Evolutionary conservation across 2,113 vertebrate species (phyloP).

Genomic region (Centropus unirufus): DNA sequence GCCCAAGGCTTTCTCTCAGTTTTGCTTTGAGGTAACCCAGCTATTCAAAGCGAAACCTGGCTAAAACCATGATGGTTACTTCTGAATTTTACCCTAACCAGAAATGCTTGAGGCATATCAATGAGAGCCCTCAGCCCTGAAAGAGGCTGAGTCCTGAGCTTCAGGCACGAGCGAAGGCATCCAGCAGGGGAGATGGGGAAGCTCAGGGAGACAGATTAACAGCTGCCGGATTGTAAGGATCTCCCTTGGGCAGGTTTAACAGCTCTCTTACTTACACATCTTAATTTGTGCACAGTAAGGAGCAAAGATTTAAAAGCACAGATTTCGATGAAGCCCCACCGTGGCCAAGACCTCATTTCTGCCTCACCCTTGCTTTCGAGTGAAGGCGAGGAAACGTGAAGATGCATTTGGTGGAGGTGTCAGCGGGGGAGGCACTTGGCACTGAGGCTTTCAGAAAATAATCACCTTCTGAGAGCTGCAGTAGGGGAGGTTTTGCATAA

Average conservation of each 20-base stretch:
- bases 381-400: background rate
- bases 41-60: constrained; percentile 25
- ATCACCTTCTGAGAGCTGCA: background rate
- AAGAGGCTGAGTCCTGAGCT: background rate
- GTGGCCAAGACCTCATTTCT: background rate
- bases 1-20: constrained; percentile 37
- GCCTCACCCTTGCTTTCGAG: background rate
- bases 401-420: background rate
- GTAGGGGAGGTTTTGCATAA: background rate
- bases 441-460: background rate
- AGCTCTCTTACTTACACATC: background rate
- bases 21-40: constrained; percentile 45
- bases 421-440: background rate
- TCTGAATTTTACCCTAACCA: background rate
- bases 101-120: accelerated
- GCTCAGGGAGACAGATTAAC: background rate
- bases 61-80: constrained; percentile 30
- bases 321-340: background rate
- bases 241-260: background rate
- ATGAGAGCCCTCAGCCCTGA: background rate
- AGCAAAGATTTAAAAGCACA: background rate
- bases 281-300: background rate
- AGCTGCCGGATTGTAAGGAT: background rate
- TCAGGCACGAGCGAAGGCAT: background rate
- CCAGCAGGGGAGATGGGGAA: background rate